These are phyloP conservation scores for Vannuccia rotundouncinata DNA, from an alignment of 2,888 invertebrate genomes.

Conservation along the genomic window DNA sequence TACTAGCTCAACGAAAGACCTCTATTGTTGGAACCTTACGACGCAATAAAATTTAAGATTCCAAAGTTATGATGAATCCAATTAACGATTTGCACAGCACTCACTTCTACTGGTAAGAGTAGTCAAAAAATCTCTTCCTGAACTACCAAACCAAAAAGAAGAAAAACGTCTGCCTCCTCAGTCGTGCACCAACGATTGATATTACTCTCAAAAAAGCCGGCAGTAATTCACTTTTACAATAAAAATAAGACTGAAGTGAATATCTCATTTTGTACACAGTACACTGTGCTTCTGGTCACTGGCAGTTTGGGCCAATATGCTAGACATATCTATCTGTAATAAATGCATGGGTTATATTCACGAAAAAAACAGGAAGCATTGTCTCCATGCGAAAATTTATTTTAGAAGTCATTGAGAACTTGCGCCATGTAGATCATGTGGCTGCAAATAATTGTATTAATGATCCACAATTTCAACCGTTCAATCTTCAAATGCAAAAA, in stretches of 20 bases:
- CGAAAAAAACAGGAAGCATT: constrained; percentile 6
- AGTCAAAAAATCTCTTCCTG: constrained; percentile 10
- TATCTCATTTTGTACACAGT: neutral
- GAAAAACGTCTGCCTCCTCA: constrained; percentile 24
- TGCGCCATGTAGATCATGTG: neutral
- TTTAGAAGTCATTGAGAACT: neutral
- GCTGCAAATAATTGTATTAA: too few species aligned
- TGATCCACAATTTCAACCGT: constrained; percentile 19
- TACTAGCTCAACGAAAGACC: constrained; percentile 18
- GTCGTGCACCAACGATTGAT: constrained; percentile 13
- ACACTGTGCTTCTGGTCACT: neutral
- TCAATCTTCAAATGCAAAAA: constrained; percentile 21
- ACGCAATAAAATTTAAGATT: constrained; percentile 4
- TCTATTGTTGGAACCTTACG: neutral
- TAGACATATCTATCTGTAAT: constrained; percentile 16
- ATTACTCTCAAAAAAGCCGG: neutral
- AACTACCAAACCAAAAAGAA: constrained; percentile 21
- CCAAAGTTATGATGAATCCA: constrained; percentile 6
- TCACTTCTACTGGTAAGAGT: constrained; percentile 1
- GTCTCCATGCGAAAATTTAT: neutral
- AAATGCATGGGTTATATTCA: constrained; percentile 4
- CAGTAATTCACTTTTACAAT: constrained; percentile 10
- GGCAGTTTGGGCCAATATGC: constrained; percentile 11
- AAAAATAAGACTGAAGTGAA: neutral
- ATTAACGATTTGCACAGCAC: constrained; percentile 3